Evolutionary conservation across 2,888 invertebrate genomes (phyloP), one percentile per base, ranked within the genome.

Genomic region (Ophion costatus): DNA sequence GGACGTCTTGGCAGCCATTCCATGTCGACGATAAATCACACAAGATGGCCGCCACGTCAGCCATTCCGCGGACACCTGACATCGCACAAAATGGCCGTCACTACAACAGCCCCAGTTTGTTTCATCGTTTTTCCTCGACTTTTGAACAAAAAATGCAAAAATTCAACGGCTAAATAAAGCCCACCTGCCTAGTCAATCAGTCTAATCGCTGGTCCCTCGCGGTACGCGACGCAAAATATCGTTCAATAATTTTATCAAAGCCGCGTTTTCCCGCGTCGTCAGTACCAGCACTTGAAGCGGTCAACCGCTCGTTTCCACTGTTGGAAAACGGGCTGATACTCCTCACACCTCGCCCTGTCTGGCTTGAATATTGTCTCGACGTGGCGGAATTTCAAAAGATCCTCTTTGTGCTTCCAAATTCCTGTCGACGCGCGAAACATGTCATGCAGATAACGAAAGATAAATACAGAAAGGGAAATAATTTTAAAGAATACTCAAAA

Each of bases 401-500:
- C 96, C 3, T 96, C 95, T 89, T 96, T 95, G 70, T 94, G 94
- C 88, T 95, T 95, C 97, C 97, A 98, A 85, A 98, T 94, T 89
- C 96, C 97, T 96, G 93, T 61, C 61, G 45, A 20, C 33, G 63
- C 7, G 24, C 9, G 22, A 22, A 69, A 71, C 59, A 59, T 59
- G 1, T 33, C 11, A 17, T 20, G 11, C 7, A 20, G 57, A 56
- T 2, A 51, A n/a, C 14, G 38, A 70, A 24, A 29, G 20, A n/a
- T n/a, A n/a, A n/a, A n/a, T n/a, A n/a, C n/a, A n/a, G n/a, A n/a
- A n/a, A n/a, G n/a, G n/a, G n/a, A 17, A 10, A 14, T 51, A 17
- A 14, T 51, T 51, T 51, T 51, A 7, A 0, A 6, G 10, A 17
- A 14, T 14, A 51, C 51, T 17, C 11, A 0, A 51, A 51, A 10